Evolutionary conservation across 2,797 vertebrate species (phyloP).

Genomic region (Enteromius paludinosus): DNA sequence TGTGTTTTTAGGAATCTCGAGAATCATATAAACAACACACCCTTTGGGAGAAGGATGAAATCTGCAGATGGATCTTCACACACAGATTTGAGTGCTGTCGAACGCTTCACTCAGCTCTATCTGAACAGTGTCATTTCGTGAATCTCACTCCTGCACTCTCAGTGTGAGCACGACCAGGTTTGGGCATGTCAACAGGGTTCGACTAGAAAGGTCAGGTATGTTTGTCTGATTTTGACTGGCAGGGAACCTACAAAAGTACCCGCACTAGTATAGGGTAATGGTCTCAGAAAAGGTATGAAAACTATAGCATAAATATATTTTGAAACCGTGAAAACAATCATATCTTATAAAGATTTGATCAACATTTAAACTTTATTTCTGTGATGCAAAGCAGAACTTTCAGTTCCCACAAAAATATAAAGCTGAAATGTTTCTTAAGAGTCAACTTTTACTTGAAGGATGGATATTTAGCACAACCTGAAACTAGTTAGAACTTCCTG

Average conservation of each 20-base stretch:
- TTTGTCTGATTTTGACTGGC: not conserved
- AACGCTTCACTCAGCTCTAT: not conserved
- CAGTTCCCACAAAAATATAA: not conserved
- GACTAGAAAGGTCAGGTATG: not conserved
- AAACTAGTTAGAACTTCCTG: not conserved
- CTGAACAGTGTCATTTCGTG: not conserved
- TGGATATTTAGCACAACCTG: not conserved
- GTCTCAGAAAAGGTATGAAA: not conserved
- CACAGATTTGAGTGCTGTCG: not conserved
- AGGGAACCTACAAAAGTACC: not conserved
- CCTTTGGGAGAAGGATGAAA: not conserved
- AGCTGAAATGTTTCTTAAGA: not conserved
- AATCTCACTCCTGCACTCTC: constrained; percentile 22
- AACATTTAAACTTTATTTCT: not conserved
- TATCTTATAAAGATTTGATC: not conserved
- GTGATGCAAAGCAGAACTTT: not conserved
- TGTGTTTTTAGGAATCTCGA: constrained; percentile 20
- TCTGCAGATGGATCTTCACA: constrained; percentile 13
- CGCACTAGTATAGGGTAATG: not conserved
- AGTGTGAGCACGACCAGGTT: not conserved
- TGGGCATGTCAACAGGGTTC: not conserved
- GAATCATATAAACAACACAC: constrained; percentile 35
- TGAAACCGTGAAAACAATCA: not conserved
- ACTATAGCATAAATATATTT: not conserved
- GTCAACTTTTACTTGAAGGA: not conserved